Evolutionary conservation across 2,888 invertebrate genomes (phyloP).

Genomic region (Volucella bombylans): DNA sequence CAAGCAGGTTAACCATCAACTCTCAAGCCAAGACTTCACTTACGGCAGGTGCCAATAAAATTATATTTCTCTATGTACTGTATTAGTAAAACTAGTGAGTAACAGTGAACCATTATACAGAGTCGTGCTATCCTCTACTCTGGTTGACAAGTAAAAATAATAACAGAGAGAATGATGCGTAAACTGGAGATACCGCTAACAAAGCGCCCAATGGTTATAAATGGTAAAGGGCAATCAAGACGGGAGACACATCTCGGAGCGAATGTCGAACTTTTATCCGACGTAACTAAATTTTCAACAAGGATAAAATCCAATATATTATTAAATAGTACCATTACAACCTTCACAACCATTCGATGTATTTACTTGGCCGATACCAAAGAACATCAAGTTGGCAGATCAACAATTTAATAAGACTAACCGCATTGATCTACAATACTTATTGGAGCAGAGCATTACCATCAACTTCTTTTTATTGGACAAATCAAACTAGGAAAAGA

Average conservation of each 20-base stretch:
- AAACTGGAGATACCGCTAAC: neutral
- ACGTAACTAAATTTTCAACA: slow-evolving; percentile 1
- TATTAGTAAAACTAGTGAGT: no score
- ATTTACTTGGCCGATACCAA: neutral
- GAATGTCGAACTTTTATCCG: neutral
- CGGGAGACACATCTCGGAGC: neutral
- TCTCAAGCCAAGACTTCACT: no score
- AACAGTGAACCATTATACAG: no score
- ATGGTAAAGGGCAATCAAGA: slow-evolving; percentile 1
- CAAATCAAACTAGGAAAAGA: no score
- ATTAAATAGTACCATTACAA: neutral
- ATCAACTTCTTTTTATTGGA: neutral
- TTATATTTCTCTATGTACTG: no score
- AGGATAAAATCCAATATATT: neutral
- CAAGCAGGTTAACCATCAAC: no score
- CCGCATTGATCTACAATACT: neutral
- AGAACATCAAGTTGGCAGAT: slow-evolving; percentile 1
- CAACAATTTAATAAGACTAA: neutral
- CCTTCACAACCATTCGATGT: neutral
- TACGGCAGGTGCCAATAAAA: no score
- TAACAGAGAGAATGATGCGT: neutral
- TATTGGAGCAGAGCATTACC: neutral
- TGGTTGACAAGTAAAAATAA: neutral
- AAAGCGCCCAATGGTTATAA: neutral
- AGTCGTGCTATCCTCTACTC: no score